A percentile compares a stretch with the other conserved stretches of the same genome.
These are phyloP conservation scores for Serrognathus titanus DNA, from an alignment of 2,888 invertebrate species.

Conservation along the genomic window DNA sequence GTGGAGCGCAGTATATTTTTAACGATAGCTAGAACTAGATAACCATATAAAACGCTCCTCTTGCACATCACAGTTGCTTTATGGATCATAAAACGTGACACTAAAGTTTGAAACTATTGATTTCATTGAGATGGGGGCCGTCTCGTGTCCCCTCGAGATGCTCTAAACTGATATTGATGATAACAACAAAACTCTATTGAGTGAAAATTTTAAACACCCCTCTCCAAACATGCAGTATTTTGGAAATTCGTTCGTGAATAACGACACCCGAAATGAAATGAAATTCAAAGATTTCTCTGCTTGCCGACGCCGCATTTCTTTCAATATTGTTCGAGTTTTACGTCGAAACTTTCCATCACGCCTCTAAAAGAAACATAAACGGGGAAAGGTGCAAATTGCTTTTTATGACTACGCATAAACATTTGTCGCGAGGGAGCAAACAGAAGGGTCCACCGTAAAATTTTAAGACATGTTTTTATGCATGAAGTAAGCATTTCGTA, in stretches of 20 bases:
- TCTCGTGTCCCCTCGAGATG: conserved; percentile 20
- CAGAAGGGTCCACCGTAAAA: conserved; percentile 25
- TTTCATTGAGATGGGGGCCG: conserved; percentile 30
- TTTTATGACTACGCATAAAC: conserved; percentile 38
- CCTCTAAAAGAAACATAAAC: conserved; percentile 25
- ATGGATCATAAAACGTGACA: conserved; percentile 42
- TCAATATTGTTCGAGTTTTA: too few species aligned
- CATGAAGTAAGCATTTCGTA: too few species aligned
- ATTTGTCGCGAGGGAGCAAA: conserved; percentile 19
- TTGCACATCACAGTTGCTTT: conserved; percentile 38
- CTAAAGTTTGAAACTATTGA: conserved; percentile 43
- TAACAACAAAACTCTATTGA: too few species aligned
- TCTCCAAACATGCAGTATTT: too few species aligned
- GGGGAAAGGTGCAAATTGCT: conserved; percentile 35
- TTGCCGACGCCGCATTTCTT: too few species aligned
- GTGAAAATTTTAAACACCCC: too few species aligned
- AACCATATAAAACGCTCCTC: conserved; percentile 37
- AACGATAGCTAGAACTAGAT: conserved; percentile 28
- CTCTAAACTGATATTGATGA: conserved; percentile 35
- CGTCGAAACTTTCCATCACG: too few species aligned
- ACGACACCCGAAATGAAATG: conserved; percentile 4
- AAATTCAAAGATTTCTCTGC: conserved; percentile 17
- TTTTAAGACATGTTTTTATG: conserved; percentile 21
- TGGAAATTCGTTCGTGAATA: too few species aligned
- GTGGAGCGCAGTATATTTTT: conserved; percentile 22